Base-by-base conservation (phyloP, 2,888 invertebrate genomes). In the Serripes groenlandicus region DNA sequence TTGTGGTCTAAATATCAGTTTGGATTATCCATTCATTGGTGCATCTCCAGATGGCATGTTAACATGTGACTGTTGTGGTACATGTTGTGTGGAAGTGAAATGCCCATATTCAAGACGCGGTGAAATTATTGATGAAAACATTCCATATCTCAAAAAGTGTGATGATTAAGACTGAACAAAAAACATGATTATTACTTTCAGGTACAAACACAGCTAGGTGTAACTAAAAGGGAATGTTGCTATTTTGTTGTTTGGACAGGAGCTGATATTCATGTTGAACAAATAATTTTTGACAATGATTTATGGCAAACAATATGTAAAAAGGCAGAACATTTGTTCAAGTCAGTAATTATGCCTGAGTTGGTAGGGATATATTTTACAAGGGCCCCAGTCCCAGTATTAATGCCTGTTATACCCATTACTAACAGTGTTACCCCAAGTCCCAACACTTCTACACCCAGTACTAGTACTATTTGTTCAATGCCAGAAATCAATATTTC, bases 241-340 rank as follows among this genome's bases (percentile, higher is more conserved):
- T 68, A 28, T 23, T 68, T 68, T 68, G 68, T 68, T 21, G 68
- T 68, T 35, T 68, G 68, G 68, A 35, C 70, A 32, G 18, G 21
- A 3, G 30, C 4, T 1, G 68, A 68, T 30, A 68, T 68, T 37
- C 30, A 28, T 68, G 68, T 68, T 35, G 42, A 68, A 23, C 3
- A 30, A 18, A 68, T 68, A 11, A 49, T 37, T 11, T 68, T 68
- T 26, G 28, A 68, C 26, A 18, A n/a, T 26, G 49, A 28, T 21
- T 34, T 68, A n/a, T 68, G 18, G 18, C 26, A 21, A 42, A 30
- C 23, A 1, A 68, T 42, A 28, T 68, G 68, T 68, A 26, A 23
- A 11, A 68, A 28, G 34, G 18, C 68, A 37, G 23, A 68, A 23
- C 15, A 28, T 18, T 30, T 68, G 49, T 68, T 68, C 42, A 42